Conservation (phyloP, 2,888 invertebrate genomes). For the Macrostomum cliftonense region DNA sequence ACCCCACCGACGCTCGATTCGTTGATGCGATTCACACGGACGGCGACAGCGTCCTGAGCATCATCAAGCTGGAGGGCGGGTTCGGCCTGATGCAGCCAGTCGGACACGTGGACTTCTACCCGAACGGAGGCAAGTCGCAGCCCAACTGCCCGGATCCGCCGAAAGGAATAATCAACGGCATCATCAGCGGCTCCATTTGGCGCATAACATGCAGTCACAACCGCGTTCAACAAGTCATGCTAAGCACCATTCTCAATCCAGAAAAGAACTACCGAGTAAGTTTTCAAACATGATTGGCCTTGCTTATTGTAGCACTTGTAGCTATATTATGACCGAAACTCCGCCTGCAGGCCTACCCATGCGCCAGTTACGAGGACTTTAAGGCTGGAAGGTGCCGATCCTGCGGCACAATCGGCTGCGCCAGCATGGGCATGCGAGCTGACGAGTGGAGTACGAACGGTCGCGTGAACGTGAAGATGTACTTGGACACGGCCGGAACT, state of each 20-base stretch:
- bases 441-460: neutral
- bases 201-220: too few species aligned
- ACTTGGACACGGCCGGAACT: neutral
- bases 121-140: constrained; percentile 17
- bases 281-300: too few species aligned
- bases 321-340: too few species aligned
- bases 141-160: neutral
- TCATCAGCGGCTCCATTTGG: too few species aligned
- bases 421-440: neutral
- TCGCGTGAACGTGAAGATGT: neutral
- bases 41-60: neutral
- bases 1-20: constrained; percentile 59
- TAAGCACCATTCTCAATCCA: too few species aligned
- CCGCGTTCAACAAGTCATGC: too few species aligned
- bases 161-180: neutral
- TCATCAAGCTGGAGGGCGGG: neutral
- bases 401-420: neutral
- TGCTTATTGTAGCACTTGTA: too few species aligned
- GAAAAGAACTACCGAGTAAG: too few species aligned
- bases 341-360: too few species aligned
- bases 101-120: constrained; percentile 22
- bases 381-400: neutral
- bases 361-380: too few species aligned
- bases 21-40: constrained; percentile 47
- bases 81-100: constrained; percentile 11